Base-by-base conservation (phyloP, 1,140 invertebrate species). In the Drosophila truncata region DNA sequence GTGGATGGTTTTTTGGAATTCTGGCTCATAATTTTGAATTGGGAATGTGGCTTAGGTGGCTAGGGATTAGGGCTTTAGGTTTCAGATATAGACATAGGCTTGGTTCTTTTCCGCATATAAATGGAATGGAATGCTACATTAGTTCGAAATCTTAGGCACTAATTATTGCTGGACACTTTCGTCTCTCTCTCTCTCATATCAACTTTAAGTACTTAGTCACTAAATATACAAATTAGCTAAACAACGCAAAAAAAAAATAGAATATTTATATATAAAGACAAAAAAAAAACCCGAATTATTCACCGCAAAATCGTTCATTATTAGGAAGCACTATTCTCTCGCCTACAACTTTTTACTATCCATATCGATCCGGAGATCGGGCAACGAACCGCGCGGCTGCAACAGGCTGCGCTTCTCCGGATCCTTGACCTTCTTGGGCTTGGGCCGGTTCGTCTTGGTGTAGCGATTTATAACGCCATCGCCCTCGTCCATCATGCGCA, bases 401-500 rank as follows among this genome's bases (percentile, higher is more conserved):
- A 95, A 78, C 13, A 95, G 91, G 14, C 94, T 94, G 57, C 93
- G 93, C 63, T 94, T 93, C 78, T 95, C 94, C 29, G 92, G 93
- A 84, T 95, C 94, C 81, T 95, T 95, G 60, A 92, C 78, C 91
- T 95, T 95, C 78, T 92, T 92, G 37, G 92, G 85, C 70, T 93
- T 93, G 0, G 92, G 92, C 25, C 92, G 86, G 69, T 94, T 95
- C 9, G 93, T 92, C 72, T 95, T 94, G 50, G 94, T 95, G 77
- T 95, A 94, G 71, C 97, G 94, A 88, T 98, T 97, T 10, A 95
- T 93, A 5, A 98, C 97, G 1, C 97, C 98, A 80, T 98, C 96
- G 14, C 96, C 95, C 61, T 98, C 97, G 88, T 99, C 98, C 98
- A 99, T 99, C 97, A 99, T 98, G 11, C 97, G 95, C 16, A 99